These are phyloP conservation scores for Ectropis grisescens DNA, from an alignment of 1,140 invertebrate genomes.

Conservation along the genomic window DNA sequence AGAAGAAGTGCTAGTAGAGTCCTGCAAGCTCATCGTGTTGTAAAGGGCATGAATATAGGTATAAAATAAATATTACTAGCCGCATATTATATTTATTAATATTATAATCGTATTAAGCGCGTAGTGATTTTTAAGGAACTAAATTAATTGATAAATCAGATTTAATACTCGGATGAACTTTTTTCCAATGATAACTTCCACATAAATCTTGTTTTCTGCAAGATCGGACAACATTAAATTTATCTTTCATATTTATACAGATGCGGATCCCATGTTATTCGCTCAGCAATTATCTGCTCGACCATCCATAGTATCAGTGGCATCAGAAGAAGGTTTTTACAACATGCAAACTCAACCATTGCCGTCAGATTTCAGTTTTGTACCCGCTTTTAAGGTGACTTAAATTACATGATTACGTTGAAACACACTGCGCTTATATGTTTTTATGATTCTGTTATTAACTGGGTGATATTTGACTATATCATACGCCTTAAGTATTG, in stretches of 20 bases:
- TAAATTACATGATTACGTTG: slow-evolving; percentile 1
- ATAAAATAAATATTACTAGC: no score
- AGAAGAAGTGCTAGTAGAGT: slow-evolving; percentile 53
- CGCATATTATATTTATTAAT: no score
- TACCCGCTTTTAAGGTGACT: slow-evolving; percentile 43
- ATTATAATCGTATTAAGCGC: no score
- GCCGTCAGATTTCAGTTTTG: slow-evolving; percentile 52
- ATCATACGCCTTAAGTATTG: no score
- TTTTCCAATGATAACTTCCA: no score
- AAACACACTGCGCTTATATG: background rate
- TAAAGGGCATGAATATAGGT: slow-evolving; percentile 62
- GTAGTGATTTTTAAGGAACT: no score
- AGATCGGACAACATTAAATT: no score
- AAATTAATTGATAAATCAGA: no score
- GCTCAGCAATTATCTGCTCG: slow-evolving; percentile 56
- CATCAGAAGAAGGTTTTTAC: slow-evolving; percentile 54
- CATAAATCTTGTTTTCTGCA: no score
- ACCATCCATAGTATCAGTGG: slow-evolving; percentile 56
- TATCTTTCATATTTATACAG: no score
- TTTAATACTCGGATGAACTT: no score
- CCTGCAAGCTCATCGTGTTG: slow-evolving; percentile 51
- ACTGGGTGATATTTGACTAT: no score
- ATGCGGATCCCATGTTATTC: slow-evolving; percentile 49
- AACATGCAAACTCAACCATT: slow-evolving; percentile 47
- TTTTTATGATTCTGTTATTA: slow-evolving; percentile 2